Evolutionary conservation across 2,888 invertebrate species (phyloP).

Genomic region (Drosophila peninsularis): DNA sequence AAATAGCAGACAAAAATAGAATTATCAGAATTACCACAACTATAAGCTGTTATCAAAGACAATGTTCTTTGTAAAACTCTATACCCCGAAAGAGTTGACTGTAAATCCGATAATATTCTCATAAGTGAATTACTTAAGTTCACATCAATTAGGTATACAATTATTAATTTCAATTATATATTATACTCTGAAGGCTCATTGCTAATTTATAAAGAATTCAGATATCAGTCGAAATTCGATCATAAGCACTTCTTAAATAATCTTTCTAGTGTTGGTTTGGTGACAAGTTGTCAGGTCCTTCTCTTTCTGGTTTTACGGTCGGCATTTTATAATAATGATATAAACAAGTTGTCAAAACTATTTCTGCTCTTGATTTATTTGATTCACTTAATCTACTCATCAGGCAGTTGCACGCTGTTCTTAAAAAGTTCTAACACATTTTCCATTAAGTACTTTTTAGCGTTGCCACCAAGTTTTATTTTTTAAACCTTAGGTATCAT

Average conservation of each 20-base stretch:
- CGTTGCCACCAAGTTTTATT: background rate
- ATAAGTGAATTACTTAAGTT: constrained; percentile 6
- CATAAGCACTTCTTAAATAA: background rate
- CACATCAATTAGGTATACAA: constrained; percentile 7
- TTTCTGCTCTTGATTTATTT: background rate
- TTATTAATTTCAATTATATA: background rate
- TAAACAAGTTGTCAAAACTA: constrained; percentile 5
- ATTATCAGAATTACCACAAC: background rate
- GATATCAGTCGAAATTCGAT: constrained; percentile 5
- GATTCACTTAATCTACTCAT: background rate
- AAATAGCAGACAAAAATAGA: background rate
- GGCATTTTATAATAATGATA: too few relatives aligned
- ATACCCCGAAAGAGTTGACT: background rate
- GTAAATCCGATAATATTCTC: background rate
- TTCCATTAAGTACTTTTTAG: too few relatives aligned
- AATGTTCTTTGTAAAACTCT: background rate
- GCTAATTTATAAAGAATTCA: background rate
- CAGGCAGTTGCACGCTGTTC: background rate
- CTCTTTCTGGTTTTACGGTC: background rate
- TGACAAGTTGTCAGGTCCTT: constrained; percentile 14
- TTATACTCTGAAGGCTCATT: too few relatives aligned
- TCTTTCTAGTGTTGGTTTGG: background rate
- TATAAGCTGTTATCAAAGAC: background rate
- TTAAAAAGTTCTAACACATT: background rate
- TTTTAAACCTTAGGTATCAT: too few relatives aligned